phyloP scores from a whole-genome alignment of 2,113 vertebrate species.

The Malurus alboscapulatus region DNA sequence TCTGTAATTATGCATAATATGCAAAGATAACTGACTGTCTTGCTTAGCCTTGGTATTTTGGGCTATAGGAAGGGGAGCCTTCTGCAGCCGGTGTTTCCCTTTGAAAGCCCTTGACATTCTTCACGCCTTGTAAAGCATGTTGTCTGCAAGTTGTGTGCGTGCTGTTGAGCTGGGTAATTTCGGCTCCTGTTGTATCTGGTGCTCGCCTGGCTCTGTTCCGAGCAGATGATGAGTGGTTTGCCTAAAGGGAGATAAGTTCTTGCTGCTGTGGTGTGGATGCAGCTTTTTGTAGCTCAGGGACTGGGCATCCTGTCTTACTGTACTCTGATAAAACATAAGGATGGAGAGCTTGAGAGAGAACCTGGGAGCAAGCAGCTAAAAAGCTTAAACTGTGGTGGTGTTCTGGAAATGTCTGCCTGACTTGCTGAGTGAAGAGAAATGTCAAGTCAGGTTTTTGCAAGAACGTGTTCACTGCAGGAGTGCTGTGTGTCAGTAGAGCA shows the following conservation, averaged over 20 bases:
- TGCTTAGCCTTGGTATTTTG: not conserved
- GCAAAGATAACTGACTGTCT: not conserved
- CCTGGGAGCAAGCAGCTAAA: not conserved
- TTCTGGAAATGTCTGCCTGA: not conserved
- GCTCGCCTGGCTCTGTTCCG: not conserved
- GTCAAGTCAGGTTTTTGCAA: not conserved
- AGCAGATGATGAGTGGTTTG: not conserved
- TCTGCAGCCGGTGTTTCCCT: not conserved
- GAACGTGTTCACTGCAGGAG: not conserved
- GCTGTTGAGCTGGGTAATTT: not conserved
- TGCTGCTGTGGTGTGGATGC: not conserved
- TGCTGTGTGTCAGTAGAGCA: not conserved
- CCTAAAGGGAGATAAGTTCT: not conserved
- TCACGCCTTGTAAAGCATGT: not conserved
- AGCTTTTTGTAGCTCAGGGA: not conserved
- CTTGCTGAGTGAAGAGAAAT: accelerated
- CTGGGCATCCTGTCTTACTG: not conserved
- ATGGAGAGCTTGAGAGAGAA: not conserved
- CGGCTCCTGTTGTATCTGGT: not conserved
- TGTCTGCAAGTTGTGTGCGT: not conserved
- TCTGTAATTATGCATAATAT: not conserved
- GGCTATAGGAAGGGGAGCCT: not conserved
- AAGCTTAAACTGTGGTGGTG: not conserved
- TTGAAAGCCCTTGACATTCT: not conserved
- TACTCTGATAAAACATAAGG: not conserved